Conservation (phyloP, 64 coral and sea anemone genomes). For the Platygyra sinensis region DNA sequence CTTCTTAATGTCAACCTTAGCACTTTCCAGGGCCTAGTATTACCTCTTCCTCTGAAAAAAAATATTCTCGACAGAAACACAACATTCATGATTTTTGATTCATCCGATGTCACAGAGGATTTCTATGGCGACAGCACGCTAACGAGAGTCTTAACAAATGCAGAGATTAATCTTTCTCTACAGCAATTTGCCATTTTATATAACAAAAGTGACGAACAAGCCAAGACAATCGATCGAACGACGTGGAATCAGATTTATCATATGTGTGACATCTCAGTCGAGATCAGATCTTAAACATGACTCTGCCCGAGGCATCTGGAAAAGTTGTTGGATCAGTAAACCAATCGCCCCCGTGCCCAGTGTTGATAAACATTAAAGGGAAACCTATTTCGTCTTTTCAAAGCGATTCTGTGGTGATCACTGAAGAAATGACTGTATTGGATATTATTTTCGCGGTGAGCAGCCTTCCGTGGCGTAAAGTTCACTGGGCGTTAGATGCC, state of each 20-base stretch:
- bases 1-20: conserved; percentile 38
- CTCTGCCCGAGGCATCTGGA: conserved; percentile 33
- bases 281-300: conserved; percentile 5
- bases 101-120: not conserved
- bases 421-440: conserved; percentile 40
- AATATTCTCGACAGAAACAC: conserved; percentile 40
- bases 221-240: conserved; percentile 25
- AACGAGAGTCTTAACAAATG: not conserved
- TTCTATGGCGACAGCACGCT: not conserved
- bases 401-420: not conserved
- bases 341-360: conserved; percentile 20
- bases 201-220: conserved; percentile 57
- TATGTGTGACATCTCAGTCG: conserved; percentile 41
- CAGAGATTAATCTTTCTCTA: conserved; percentile 24
- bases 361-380: conserved; percentile 63
- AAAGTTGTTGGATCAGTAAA: conserved; percentile 41
- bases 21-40: conserved; percentile 34
- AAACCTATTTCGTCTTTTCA: conserved; percentile 41
- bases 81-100: conserved; percentile 46
- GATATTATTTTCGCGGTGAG: conserved; percentile 26
- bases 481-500: not conserved
- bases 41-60: conserved; percentile 49
- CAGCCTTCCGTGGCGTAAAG: conserved; percentile 43
- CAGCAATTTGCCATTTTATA: conserved; percentile 70
- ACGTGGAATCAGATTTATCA: conserved; percentile 55